Evolutionary conservation across 2,888 invertebrate species (phyloP), one percentile per base, ranked within the genome.

Genomic region (Cacoxenus indagator): DNA sequence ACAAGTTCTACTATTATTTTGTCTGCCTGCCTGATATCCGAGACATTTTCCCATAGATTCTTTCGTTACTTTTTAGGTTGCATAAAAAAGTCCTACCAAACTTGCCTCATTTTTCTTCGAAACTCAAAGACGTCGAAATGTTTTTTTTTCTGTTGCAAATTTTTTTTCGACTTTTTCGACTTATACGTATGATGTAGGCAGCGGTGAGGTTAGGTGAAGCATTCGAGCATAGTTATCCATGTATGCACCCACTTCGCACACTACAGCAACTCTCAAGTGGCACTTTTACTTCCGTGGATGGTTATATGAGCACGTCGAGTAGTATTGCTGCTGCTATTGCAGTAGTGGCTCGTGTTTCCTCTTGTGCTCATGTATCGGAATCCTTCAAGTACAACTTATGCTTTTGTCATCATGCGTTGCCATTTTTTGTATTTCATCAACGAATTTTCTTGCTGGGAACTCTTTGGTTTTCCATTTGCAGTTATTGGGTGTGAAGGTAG

Each of bases 271-370:
- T 81, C 79, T 80, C 74, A 77, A 83, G 71, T 73, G 77, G 75
- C 79, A 80, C 79, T 80, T 80, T 80, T 83, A 83, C 79, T 83
- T 80, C 81, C 83, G 79, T 83, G 70, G 77, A 78, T 71, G 77
- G 43, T 51, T 48, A 14, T 27, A 61, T 46, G 31, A 57, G 14
- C 59, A 48, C 14, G 24, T 51, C 29, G 26, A 17, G 19, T 65
- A 24, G 22, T 14, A n/a, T 27, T 26, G 55, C 55, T 22, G 55
- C n/a, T 19, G 54, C 14, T 54, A 24, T 11, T 55, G 14, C 31
- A 31, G 26, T 48, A 14, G n/a, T 61, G 37, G 22, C 43, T 27
- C 17, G 27, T 46, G 26, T 43, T 1, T 62, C 24, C 54, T 45
- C 27, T 51, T 29, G 55, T 48, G 65, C 54, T 69, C 70, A 65